Conservation (phyloP, 1,140 invertebrate genomes). For the Drosophila tropicalis region DNA sequence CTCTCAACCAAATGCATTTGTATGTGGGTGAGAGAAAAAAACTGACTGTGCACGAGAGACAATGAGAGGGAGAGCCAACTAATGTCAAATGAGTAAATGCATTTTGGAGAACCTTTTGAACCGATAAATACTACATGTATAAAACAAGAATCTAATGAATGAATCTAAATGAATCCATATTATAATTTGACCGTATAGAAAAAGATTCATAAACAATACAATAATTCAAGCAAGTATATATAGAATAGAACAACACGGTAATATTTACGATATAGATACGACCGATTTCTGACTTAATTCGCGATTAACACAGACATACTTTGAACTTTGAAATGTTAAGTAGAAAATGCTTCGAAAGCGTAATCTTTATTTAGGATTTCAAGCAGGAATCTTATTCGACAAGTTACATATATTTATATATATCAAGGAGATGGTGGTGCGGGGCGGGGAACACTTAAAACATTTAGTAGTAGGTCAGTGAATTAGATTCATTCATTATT, state of each 20-base stretch:
- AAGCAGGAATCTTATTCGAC: neutral
- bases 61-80: neutral
- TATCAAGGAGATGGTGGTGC: too few species aligned
- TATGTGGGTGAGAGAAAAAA: neutral
- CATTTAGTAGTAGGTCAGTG: neutral
- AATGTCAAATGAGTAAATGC: neutral
- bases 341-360: conserved; percentile 11
- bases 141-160: too few species aligned
- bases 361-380: conserved; percentile 1
- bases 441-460: neutral
- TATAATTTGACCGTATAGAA: too few species aligned
- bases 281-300: too few species aligned
- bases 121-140: neutral
- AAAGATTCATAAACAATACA: too few species aligned
- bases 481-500: conserved; percentile 7
- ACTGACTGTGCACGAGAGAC: neutral
- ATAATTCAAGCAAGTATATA: too few species aligned
- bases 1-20: neutral
- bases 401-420: neutral
- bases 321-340: neutral
- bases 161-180: too few species aligned
- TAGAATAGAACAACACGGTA: too few species aligned
- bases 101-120: neutral
- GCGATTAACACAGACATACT: too few species aligned
- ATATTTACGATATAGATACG: too few species aligned